phyloP scores from a whole-genome alignment of 2,797 vertebrate genomes.

The Tokudaia tokunoshimensis region DNA sequence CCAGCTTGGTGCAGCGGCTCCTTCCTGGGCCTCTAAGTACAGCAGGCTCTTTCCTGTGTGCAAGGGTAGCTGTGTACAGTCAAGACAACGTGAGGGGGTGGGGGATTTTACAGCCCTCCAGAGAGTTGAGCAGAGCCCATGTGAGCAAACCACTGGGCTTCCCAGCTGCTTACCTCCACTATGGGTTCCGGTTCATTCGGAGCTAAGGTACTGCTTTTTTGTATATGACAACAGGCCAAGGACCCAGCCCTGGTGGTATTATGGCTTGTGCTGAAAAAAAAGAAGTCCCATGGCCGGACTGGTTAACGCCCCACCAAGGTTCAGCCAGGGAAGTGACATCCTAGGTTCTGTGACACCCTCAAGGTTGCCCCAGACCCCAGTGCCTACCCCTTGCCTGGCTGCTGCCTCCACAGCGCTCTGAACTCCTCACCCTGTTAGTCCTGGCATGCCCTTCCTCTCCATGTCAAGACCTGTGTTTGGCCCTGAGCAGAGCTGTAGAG shows the following conservation, averaged over 20 bases:
- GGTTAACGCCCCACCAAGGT: background rate
- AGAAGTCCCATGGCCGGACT: background rate
- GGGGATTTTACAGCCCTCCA: background rate
- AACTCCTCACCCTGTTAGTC: background rate
- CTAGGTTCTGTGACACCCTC: background rate
- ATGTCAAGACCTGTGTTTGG: background rate
- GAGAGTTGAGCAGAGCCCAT: background rate
- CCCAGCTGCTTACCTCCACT: background rate
- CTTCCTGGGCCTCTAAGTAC: background rate
- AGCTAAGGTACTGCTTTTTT: background rate
- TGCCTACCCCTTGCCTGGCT: background rate
- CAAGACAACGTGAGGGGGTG: background rate
- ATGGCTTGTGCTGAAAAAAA: background rate
- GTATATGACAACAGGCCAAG: background rate
- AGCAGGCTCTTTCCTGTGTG: background rate
- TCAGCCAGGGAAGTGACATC: background rate
- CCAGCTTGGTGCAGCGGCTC: background rate
- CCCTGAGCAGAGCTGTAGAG: constrained; percentile 24
- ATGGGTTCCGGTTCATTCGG: background rate
- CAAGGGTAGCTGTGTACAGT: background rate
- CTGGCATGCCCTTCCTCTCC: background rate
- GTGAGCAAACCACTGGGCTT: background rate
- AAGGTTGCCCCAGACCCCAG: background rate
- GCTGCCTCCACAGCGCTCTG: background rate
- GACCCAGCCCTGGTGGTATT: background rate